Percentiles rank a stretch among this genome's conserved stretches.
Evolutionary conservation across 2,797 vertebrate species (phyloP).

Genomic region (Sciurus vulgaris): DNA sequence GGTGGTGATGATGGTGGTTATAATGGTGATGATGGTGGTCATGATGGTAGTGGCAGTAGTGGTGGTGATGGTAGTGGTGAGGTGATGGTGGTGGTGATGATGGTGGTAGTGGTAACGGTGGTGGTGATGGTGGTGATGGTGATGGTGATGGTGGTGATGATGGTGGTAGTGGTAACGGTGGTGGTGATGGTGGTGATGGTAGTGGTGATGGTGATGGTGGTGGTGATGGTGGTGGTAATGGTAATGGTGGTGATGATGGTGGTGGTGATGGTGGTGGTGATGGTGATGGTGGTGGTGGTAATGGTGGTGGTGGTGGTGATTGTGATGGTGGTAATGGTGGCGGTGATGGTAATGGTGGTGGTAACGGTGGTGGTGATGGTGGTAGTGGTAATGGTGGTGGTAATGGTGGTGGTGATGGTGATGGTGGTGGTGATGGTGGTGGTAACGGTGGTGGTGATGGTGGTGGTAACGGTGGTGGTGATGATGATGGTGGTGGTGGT

Average conservation of each 20-base stretch:
- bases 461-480: too few species aligned
- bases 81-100: too few species aligned
- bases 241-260: too few species aligned
- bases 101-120: not conserved
- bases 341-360: not conserved
- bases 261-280: not conserved
- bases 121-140: not conserved
- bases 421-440: not conserved
- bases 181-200: not conserved
- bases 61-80: rapidly evolving
- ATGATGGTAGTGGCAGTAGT: rapidly evolving
- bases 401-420: not conserved
- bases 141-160: rapidly evolving
- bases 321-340: too few species aligned
- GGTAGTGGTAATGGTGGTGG: rapidly evolving
- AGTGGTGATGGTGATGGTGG: not conserved
- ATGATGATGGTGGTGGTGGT: not conserved
- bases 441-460: not conserved
- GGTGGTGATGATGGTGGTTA: too few species aligned
- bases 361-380: not conserved
- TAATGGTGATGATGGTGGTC: too few species aligned
- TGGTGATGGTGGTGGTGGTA: not conserved
- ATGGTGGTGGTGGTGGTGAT: not conserved
- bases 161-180: not conserved
- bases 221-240: not conserved